A percentile compares a stretch with the other conserved stretches of the same genome.
These are phyloP conservation scores for Geothlypis trichas DNA, from an alignment of 2,113 vertebrate genomes.

Conservation along the genomic window DNA sequence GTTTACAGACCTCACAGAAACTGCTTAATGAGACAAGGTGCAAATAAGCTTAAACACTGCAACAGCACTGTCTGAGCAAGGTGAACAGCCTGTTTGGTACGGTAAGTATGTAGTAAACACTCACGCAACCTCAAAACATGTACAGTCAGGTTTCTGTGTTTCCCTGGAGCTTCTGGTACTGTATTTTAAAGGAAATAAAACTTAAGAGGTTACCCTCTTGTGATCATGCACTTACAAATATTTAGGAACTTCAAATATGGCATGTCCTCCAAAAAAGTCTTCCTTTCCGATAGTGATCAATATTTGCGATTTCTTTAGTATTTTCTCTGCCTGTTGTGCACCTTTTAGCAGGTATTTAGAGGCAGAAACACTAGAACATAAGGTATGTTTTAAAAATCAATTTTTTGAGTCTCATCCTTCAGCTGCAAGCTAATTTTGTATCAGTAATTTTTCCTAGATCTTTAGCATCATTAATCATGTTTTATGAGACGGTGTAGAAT, in stretches of 20 bases:
- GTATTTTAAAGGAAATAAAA: not conserved
- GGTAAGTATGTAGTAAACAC: not conserved
- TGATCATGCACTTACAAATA: not conserved
- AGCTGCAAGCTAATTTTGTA: not conserved
- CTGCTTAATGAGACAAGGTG: not conserved
- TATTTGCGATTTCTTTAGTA: not conserved
- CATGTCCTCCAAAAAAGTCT: accelerated
- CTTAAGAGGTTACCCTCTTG: not conserved
- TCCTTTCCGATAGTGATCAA: not conserved
- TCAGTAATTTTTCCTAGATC: not conserved
- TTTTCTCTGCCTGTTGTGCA: not conserved
- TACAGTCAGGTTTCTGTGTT: not conserved
- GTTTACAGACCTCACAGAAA: not conserved
- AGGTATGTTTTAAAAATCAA: not conserved
- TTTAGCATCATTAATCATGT: not conserved
- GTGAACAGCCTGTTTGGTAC: not conserved
- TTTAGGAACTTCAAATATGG: not conserved
- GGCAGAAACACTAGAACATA: not conserved
- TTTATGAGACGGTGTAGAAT: not conserved
- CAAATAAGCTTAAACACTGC: not conserved
- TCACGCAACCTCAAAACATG: not conserved
- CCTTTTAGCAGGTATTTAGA: not conserved
- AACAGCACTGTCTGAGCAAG: not conserved
- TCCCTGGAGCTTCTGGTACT: not conserved
- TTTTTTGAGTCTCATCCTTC: not conserved